phyloP scores from a whole-genome alignment of 2,888 invertebrate species.

The Oligia latruncula region DNA sequence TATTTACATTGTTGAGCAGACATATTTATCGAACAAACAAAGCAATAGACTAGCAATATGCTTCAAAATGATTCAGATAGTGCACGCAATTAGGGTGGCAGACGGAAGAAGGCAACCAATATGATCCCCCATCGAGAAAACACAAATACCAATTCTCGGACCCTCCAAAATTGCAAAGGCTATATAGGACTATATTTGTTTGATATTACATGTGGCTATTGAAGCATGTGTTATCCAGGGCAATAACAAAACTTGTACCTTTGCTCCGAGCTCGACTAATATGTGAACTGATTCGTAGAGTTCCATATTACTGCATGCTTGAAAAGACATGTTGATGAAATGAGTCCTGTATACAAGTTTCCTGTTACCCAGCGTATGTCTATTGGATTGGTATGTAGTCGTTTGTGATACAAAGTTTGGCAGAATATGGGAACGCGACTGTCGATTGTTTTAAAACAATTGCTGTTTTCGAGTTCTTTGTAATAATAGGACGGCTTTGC shows the following conservation, averaged over 20 bases:
- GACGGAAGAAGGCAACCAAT: neutral
- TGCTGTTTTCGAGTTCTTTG: neutral
- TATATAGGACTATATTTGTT: slow-evolving; percentile 1
- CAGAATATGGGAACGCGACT: slow-evolving; percentile 2
- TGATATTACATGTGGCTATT: neutral
- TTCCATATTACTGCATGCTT: slow-evolving; percentile 52
- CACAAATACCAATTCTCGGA: slow-evolving; percentile 10
- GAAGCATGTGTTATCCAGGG: slow-evolving; percentile 47
- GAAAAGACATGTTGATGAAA: slow-evolving; percentile 52
- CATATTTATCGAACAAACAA: neutral
- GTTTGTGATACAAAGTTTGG: slow-evolving; percentile 9
- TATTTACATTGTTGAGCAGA: neutral
- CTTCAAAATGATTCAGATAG: neutral
- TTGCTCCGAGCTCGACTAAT: slow-evolving; percentile 38
- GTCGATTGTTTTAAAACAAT: slow-evolving; percentile 31
- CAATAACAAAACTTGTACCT: slow-evolving; percentile 47
- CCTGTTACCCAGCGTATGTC: neutral
- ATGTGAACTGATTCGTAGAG: slow-evolving; percentile 50
- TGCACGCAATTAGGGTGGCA: neutral
- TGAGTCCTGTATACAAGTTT: slow-evolving; percentile 31
- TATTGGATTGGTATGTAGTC: slow-evolving; percentile 3
- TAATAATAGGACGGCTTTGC: neutral
- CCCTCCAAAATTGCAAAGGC: neutral
- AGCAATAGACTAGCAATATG: neutral
- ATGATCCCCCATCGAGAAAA: too few relatives aligned